phyloP scores from a whole-genome alignment of 1,140 invertebrate species.

The Drosophila auraria region DNA sequence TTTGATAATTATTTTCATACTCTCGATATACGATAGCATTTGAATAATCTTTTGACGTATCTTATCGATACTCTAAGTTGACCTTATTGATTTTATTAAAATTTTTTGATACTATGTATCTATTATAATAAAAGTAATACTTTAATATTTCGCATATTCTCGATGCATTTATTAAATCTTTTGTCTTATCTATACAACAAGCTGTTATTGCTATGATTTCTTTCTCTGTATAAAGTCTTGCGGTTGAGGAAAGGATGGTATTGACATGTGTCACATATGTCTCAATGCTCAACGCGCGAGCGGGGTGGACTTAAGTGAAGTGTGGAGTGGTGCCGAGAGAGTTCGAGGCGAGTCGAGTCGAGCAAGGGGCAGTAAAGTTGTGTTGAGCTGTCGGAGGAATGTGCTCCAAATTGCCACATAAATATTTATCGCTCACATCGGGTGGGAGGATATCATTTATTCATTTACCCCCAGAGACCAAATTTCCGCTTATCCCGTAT shows the following conservation, averaged over 20 bases:
- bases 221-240: slow-evolving; percentile 3
- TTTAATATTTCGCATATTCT: too few relatives aligned
- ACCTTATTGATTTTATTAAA: too few relatives aligned
- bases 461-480: slow-evolving; percentile 49
- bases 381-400: slow-evolving; percentile 39
- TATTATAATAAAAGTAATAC: too few relatives aligned
- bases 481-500: slow-evolving; percentile 43
- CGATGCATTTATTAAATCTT: too few relatives aligned
- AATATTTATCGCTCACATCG: slow-evolving; percentile 60
- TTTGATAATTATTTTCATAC: too few relatives aligned
- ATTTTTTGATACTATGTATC: too few relatives aligned
- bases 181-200: background rate
- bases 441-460: slow-evolving; percentile 43
- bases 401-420: slow-evolving; percentile 66
- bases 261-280: slow-evolving; percentile 62
- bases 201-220: background rate
- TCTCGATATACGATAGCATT: too few relatives aligned
- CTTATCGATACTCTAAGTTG: too few relatives aligned
- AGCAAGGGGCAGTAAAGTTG: slow-evolving; percentile 17
- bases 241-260: slow-evolving; percentile 30
- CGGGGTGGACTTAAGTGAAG: background rate
- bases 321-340: slow-evolving; percentile 1
- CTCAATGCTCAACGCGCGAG: slow-evolving; percentile 18
- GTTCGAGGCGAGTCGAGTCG: background rate
- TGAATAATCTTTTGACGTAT: too few relatives aligned